phyloP scores from a whole-genome alignment of 64 coral and sea anemone species.

The Stichodactyla helianthus region DNA sequence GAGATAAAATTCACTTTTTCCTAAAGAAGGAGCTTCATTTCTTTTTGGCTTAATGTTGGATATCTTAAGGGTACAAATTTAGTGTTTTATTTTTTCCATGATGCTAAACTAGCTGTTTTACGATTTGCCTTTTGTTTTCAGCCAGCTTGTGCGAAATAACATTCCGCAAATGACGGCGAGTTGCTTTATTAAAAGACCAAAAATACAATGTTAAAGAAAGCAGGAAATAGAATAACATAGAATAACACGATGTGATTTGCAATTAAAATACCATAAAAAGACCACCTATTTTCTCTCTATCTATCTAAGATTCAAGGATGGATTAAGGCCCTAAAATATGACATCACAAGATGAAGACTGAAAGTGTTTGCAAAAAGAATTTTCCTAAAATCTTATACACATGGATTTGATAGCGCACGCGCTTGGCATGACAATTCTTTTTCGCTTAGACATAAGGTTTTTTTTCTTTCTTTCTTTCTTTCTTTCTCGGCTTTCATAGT shows the following conservation, averaged over 20 bases:
- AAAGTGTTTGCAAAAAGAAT: background rate
- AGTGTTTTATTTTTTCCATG: background rate
- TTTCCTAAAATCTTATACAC: too few species aligned
- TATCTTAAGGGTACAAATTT: background rate
- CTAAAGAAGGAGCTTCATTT: background rate
- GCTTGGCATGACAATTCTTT: too few species aligned
- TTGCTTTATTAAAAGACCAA: background rate
- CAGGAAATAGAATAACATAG: background rate
- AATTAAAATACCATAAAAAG: background rate
- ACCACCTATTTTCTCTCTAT: background rate
- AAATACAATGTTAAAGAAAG: conserved; percentile 1
- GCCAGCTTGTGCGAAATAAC: background rate
- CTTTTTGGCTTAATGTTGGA: background rate
- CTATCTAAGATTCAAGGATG: background rate
- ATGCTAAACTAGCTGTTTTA: background rate
- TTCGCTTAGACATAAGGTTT: background rate
- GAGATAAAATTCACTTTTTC: background rate
- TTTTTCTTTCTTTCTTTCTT: background rate
- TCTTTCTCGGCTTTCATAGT: background rate
- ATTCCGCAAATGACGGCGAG: background rate
- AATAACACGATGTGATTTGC: background rate
- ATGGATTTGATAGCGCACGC: too few species aligned
- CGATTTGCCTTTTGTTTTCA: background rate
- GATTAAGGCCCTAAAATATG: background rate
- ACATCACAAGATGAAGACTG: background rate